Evolutionary conservation across 2,797 vertebrate genomes (phyloP).

Genomic region (Petrocephalus sullivani): DNA sequence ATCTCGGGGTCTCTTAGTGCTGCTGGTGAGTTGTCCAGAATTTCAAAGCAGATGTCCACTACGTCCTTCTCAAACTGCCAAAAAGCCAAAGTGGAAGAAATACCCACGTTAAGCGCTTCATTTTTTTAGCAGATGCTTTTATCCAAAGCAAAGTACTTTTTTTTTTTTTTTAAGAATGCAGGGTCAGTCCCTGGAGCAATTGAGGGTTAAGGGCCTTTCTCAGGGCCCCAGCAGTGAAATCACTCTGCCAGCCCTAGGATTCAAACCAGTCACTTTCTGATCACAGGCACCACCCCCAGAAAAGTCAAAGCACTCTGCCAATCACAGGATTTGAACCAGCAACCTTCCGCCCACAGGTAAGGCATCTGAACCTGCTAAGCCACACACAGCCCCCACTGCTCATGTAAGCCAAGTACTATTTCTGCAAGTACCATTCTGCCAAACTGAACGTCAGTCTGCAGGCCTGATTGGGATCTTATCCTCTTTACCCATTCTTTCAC

Average conservation of each 20-base stretch:
- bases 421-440: background rate
- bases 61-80: conserved; percentile 74
- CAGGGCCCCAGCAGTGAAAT: too few relatives aligned
- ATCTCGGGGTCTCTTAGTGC: conserved; percentile 59
- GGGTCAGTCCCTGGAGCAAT: background rate
- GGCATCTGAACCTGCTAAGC: background rate
- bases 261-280: too few relatives aligned
- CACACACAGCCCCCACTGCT: background rate
- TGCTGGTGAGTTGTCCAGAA: conserved; percentile 71
- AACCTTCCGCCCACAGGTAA: background rate
- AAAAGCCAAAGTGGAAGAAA: conserved; percentile 3
- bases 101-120: background rate
- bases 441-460: background rate
- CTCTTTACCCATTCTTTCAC: background rate
- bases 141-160: background rate
- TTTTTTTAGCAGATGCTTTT: background rate
- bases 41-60: conserved; percentile 77
- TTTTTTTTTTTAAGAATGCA: background rate
- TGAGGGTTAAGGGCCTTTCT: too few relatives aligned
- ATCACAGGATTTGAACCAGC: background rate
- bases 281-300: background rate
- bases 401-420: background rate
- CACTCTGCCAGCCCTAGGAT: too few relatives aligned
- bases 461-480: background rate
- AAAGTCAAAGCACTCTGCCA: background rate